These are phyloP conservation scores for Glaucidium brasilianum DNA, from an alignment of 2,113 vertebrate species.

Conservation along the genomic window DNA sequence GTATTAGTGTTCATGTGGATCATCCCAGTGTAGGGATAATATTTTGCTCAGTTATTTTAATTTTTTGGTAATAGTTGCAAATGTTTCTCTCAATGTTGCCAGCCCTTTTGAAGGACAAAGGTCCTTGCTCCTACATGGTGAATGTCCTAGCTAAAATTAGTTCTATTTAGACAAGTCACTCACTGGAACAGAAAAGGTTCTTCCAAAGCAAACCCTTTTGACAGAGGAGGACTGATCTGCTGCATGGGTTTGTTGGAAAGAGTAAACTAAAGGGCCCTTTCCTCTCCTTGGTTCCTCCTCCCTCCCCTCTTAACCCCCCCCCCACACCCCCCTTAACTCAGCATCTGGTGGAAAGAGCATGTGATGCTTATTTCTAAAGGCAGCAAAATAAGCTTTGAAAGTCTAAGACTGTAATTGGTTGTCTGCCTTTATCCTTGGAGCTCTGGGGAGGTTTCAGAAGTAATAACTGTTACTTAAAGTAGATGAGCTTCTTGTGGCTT, in stretches of 20 bases:
- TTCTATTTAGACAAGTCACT: not conserved
- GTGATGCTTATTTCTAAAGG: constrained; percentile 65
- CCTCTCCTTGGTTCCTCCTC: not conserved
- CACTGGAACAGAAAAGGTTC: not conserved
- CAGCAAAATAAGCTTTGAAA: constrained; percentile 68
- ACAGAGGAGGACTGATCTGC: not conserved
- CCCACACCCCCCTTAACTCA: not conserved
- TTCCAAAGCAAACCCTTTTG: not conserved
- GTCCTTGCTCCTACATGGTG: not conserved
- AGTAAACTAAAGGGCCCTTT: not conserved
- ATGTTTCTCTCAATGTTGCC: not conserved
- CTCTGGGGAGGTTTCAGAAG: constrained; percentile 73
- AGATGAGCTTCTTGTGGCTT: constrained; percentile 70
- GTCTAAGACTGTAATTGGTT: constrained; percentile 77
- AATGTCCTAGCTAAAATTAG: not conserved
- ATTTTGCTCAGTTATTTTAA: not conserved
- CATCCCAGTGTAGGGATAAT: not conserved
- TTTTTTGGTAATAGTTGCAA: not conserved
- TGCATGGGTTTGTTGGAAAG: not conserved
- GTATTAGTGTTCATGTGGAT: fast-evolving
- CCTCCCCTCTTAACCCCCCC: not conserved
- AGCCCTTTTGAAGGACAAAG: not conserved
- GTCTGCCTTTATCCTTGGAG: constrained; percentile 70
- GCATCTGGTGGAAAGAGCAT: constrained; percentile 36
- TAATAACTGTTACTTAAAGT: constrained; percentile 77